A percentile compares a stretch with the other conserved stretches of the same genome.
Conservation (phyloP, 2,113 vertebrate genomes). For the Hippocampus comes region DNA sequence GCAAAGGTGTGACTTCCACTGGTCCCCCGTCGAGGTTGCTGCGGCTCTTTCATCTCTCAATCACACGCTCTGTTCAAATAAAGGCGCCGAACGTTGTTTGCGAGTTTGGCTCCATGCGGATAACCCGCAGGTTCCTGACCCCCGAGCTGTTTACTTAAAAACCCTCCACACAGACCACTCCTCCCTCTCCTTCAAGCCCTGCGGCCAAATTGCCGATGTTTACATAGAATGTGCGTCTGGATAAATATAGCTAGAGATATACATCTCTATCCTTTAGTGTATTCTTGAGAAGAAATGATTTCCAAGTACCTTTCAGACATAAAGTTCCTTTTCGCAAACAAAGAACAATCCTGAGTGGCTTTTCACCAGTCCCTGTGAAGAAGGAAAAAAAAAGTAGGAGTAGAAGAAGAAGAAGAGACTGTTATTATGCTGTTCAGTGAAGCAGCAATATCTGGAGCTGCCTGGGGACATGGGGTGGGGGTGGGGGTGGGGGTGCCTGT, state of each 20-base stretch:
- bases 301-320: neutral
- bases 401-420: constrained; percentile 60
- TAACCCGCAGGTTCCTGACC: neutral
- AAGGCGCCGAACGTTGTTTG: neutral
- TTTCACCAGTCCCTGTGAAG: constrained; percentile 60
- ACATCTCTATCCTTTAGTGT: no score
- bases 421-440: constrained; percentile 74
- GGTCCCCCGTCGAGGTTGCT: neutral
- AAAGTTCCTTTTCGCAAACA: constrained; percentile 19
- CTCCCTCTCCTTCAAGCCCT: neutral
- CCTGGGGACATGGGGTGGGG: constrained; percentile 51
- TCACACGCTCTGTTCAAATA: constrained; percentile 1
- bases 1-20: neutral
- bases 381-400: neutral
- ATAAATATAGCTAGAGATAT: no score
- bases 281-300: no score
- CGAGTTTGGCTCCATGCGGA: neutral
- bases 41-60: neutral
- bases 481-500: constrained; percentile 29
- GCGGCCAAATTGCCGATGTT: neutral
- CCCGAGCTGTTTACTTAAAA: neutral
- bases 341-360: constrained; percentile 43
- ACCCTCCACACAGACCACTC: neutral
- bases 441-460: constrained; percentile 68
- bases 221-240: neutral